Percentiles rank a stretch among this genome's conserved stretches.
phyloP scores from a whole-genome alignment of 2,113 vertebrate species.

The Jaculus jaculus region DNA sequence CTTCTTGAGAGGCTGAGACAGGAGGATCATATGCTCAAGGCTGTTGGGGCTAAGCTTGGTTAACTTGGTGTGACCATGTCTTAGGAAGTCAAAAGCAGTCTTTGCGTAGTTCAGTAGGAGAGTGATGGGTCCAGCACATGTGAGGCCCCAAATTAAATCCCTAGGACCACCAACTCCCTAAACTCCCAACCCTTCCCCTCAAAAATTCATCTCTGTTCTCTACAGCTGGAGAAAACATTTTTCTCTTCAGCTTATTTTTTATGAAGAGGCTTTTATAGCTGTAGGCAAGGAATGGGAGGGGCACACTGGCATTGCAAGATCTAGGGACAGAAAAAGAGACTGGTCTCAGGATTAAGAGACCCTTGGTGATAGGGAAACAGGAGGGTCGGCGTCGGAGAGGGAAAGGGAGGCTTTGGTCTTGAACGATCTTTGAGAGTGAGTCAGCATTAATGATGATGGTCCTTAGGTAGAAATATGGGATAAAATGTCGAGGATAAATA shows the following conservation, averaged over 20 bases:
- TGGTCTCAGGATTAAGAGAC: not conserved
- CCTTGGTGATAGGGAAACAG: not conserved
- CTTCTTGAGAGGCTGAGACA: not conserved
- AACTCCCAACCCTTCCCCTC: no score
- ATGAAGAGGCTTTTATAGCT: not conserved
- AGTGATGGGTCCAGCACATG: not conserved
- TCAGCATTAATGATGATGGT: not conserved
- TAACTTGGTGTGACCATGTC: not conserved
- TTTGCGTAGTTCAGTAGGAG: not conserved
- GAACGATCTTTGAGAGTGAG: slow-evolving; percentile 35
- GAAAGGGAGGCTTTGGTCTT: not conserved
- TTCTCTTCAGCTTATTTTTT: not conserved
- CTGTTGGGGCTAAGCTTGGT: not conserved
- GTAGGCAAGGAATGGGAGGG: not conserved
- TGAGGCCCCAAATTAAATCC: not conserved
- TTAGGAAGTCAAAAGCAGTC: not conserved
- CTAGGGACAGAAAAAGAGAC: not conserved
- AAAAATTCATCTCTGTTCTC: not conserved
- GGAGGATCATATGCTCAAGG: not conserved
- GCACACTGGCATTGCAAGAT: not conserved
- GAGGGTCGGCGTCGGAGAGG: not conserved
- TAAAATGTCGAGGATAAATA: not conserved
- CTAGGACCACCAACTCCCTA: not conserved
- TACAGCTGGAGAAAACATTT: slow-evolving; percentile 8
- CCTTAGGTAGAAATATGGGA: not conserved